Evolutionary conservation across 37 sponge, comb jelly and placozoan species (phyloP).

Genomic region (Eunapius fragilis): DNA sequence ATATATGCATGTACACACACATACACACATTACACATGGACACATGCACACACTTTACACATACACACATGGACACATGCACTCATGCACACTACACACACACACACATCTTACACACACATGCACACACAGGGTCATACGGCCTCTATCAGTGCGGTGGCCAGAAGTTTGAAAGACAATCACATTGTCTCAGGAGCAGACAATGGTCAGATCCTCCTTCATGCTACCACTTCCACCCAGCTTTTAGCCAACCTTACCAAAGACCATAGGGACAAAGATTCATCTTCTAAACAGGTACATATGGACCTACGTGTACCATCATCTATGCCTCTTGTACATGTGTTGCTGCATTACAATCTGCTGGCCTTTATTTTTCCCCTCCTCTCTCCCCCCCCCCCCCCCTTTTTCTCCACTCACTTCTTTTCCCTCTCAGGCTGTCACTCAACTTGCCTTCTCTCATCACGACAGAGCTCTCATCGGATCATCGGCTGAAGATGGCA

Average conservation of each 20-base stretch:
- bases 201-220: constrained; percentile 61
- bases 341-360: too few species aligned
- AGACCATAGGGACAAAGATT: background rate
- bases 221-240: constrained; percentile 29
- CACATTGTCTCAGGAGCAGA: constrained; percentile 53
- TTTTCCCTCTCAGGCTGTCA: background rate
- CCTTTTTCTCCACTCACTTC: background rate
- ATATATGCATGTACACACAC: background rate
- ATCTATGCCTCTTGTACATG: too few species aligned
- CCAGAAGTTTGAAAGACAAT: constrained; percentile 19
- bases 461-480: constrained; percentile 54
- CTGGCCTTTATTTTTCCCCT: background rate
- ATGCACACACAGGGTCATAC: constrained; percentile 63
- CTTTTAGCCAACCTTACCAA: constrained; percentile 16
- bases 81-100: background rate
- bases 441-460: constrained; percentile 59
- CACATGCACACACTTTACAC: background rate
- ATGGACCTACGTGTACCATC: too few species aligned
- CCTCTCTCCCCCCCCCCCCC: background rate
- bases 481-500: constrained; percentile 49
- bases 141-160: constrained; percentile 45
- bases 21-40: background rate
- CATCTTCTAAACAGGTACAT: background rate
- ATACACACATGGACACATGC: background rate
- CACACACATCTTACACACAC: background rate